A percentile compares a stretch with the other conserved stretches of the same genome.
phyloP scores from a whole-genome alignment of 2,888 invertebrate genomes.

The Campoletis raptor region DNA sequence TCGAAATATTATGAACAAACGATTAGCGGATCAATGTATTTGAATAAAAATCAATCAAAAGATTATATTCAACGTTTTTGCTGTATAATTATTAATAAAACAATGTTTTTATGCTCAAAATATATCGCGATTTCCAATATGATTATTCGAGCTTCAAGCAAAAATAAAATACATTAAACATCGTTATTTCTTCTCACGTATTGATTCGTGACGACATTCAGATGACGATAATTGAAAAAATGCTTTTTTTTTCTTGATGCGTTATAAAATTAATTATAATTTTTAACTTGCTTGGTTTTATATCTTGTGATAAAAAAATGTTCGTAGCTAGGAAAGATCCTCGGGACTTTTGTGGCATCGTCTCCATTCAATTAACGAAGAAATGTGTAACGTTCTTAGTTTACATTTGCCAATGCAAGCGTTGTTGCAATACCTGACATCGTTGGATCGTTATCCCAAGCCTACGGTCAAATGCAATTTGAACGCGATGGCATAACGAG shows the following conservation, averaged over 20 bases:
- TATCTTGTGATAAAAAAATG: neutral
- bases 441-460: slow-evolving; percentile 78
- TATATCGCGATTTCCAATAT: neutral
- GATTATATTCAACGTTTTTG: neutral
- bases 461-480: slow-evolving; percentile 70
- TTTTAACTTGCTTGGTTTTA: neutral
- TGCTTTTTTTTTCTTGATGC: neutral
- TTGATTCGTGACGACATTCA: neutral
- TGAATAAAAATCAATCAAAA: neutral
- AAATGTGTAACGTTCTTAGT: slow-evolving; percentile 10
- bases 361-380: slow-evolving; percentile 19
- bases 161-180: neutral
- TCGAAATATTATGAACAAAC: neutral
- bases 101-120: neutral
- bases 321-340: neutral
- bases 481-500: slow-evolving; percentile 54
- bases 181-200: neutral
- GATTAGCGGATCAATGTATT: neutral
- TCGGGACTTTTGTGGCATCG: neutral
- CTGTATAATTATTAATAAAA: neutral
- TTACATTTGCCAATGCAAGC: slow-evolving; percentile 15
- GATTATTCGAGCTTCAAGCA: neutral
- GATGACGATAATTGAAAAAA: neutral
- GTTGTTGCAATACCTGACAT: slow-evolving; percentile 34
- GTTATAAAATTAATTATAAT: neutral